phyloP scores from a whole-genome alignment of 2,797 vertebrate genomes.

The Coendou prehensilis region DNA sequence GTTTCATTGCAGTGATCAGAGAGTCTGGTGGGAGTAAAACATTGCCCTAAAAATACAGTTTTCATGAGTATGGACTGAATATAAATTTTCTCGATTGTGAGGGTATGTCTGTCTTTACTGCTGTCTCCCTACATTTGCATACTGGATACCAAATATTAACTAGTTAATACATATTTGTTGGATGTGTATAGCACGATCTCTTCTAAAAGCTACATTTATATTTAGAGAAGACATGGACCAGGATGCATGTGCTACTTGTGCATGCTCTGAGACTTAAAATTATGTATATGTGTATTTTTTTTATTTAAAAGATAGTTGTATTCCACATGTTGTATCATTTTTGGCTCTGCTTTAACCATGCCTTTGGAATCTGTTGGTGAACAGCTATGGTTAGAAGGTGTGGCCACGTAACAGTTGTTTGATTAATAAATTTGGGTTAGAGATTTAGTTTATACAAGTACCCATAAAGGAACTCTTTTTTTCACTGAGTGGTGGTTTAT shows the following conservation, averaged over 20 bases:
- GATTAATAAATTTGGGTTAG: constrained; percentile 63
- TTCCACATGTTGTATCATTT: not conserved
- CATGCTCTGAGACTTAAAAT: not conserved
- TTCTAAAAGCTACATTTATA: not conserved
- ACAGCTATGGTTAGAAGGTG: not conserved
- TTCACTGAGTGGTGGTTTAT: constrained; percentile 7
- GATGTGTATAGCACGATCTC: not conserved
- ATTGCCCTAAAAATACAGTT: not conserved
- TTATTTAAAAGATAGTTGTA: constrained; percentile 40
- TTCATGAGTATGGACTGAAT: not conserved
- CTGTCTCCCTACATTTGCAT: not conserved
- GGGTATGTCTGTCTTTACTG: not conserved
- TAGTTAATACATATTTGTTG: not conserved
- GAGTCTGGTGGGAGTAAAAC: not conserved
- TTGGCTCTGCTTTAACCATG: constrained; percentile 31
- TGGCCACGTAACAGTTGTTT: constrained; percentile 46
- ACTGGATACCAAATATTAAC: not conserved
- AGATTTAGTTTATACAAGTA: constrained; percentile 51
- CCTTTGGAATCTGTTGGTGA: constrained; percentile 46
- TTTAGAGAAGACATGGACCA: not conserved
- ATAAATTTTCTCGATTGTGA: not conserved
- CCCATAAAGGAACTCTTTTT: constrained; percentile 51
- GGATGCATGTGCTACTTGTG: not conserved
- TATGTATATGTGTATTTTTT: not conserved
- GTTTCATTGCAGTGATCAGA: constrained; percentile 28